Conservation (phyloP, 2,797 vertebrate species). For the Heterohyrax brucei region DNA sequence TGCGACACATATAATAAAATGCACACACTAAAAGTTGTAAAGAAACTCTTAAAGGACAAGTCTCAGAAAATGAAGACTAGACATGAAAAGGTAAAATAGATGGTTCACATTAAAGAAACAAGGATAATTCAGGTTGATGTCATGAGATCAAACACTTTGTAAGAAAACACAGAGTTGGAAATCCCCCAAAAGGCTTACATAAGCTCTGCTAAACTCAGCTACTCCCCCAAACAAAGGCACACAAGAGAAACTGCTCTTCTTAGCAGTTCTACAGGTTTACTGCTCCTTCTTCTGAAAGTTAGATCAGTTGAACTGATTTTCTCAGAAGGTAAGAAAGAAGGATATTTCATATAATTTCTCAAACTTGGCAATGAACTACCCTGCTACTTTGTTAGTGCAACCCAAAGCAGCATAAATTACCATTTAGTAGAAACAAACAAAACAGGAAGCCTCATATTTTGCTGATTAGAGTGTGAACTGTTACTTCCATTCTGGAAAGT, state of each 20-base stretch:
- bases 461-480: background rate
- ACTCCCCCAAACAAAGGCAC: background rate
- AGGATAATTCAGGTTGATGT: background rate
- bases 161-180: background rate
- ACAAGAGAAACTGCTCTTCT: background rate
- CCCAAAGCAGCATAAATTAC: background rate
- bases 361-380: background rate
- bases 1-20: background rate
- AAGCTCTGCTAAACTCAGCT: background rate
- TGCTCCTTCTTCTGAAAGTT: background rate
- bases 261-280: background rate
- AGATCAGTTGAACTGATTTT: background rate
- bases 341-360: background rate
- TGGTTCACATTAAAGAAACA: background rate
- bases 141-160: background rate
- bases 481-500: background rate
- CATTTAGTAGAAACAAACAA: background rate
- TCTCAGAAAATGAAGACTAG: background rate
- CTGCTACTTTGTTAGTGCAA: background rate
- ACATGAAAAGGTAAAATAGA: background rate
- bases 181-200: background rate
- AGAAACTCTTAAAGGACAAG: background rate
- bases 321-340: background rate
- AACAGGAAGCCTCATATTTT: background rate
- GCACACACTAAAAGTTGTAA: background rate